Evolutionary conservation across 35 echinoderm and acorn worm species (phyloP).

Genomic region (Ptychodera flava): DNA sequence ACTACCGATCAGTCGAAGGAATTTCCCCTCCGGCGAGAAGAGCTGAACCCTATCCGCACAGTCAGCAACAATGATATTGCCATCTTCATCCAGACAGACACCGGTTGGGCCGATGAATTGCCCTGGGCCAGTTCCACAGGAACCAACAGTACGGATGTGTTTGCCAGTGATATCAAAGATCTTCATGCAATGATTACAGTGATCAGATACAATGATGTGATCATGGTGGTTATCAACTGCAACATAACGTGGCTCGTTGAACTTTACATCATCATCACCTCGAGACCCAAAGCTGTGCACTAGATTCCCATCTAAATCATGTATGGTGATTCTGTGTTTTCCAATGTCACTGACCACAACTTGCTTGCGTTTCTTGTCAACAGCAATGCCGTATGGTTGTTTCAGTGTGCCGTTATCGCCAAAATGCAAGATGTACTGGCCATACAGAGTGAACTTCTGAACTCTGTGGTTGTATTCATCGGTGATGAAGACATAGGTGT

Average conservation of each 20-base stretch:
- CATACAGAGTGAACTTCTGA: constrained; percentile 95
- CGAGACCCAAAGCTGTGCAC: constrained; percentile 78
- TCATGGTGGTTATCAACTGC: constrained; percentile 38
- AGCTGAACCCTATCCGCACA: constrained; percentile 94
- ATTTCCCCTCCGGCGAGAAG: constrained; percentile 80
- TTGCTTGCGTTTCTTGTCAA: constrained; percentile 56
- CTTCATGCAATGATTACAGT: constrained; percentile 98
- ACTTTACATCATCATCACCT: constrained; percentile 74
- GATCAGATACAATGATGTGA: constrained; percentile 84
- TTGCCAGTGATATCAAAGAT: constrained; percentile 74
- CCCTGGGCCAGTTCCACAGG: constrained; percentile 84
- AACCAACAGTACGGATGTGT: constrained; percentile 80
- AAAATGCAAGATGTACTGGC: constrained; percentile 84
- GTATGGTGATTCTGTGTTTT: constrained; percentile 90
- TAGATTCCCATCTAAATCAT: constrained; percentile 74
- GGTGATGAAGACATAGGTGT: constrained; percentile 84
- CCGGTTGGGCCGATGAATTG: constrained; percentile 98
- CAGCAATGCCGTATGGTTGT: constrained; percentile 91
- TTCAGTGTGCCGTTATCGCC: constrained; percentile 97
- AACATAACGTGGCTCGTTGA: constrained; percentile 96
- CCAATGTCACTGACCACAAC: constrained; percentile 90
- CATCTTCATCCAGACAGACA: constrained; percentile 84
- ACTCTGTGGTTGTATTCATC: constrained; percentile 99
- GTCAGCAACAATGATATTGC: constrained; percentile 94
- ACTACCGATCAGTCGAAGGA: constrained; percentile 66